A percentile compares a stretch with the other conserved stretches of the same genome.
Conservation (phyloP, 2,113 vertebrate genomes). For the Pygoscelis antarcticus region DNA sequence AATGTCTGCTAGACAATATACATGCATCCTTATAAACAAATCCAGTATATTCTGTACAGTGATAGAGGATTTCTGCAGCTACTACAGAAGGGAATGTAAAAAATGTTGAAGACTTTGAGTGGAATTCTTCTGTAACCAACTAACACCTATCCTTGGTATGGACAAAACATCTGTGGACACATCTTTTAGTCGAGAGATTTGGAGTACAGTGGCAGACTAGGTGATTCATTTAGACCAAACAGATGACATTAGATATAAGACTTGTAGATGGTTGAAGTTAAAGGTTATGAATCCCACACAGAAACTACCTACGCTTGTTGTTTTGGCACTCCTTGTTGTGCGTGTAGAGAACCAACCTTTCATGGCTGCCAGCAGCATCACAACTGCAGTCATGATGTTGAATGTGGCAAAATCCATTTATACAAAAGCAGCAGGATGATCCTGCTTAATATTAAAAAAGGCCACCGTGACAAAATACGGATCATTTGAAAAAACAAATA, state of each 20-base stretch:
- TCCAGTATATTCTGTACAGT: not conserved
- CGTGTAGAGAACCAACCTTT: not conserved
- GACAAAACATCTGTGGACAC: not conserved
- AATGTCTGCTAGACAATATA: not conserved
- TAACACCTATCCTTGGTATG: not conserved
- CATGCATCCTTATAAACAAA: not conserved
- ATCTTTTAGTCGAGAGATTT: not conserved
- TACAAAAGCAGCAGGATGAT: not conserved
- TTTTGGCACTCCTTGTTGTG: not conserved
- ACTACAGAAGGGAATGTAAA: not conserved
- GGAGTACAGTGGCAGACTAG: not conserved
- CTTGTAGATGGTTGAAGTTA: not conserved
- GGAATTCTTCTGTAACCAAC: not conserved
- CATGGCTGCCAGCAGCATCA: not conserved
- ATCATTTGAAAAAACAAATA: not conserved
- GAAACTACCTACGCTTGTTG: rapidly evolving
- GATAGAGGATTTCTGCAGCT: not conserved
- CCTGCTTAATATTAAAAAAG: not conserved
- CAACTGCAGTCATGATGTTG: not conserved
- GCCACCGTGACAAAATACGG: not conserved
- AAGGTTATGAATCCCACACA: not conserved
- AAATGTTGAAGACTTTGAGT: not conserved
- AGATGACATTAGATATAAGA: not conserved
- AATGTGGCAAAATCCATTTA: not conserved
- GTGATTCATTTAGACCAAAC: not conserved